These are phyloP conservation scores for Tonatia bakeri DNA, from an alignment of 2,113 vertebrate genomes.

Conservation along the genomic window DNA sequence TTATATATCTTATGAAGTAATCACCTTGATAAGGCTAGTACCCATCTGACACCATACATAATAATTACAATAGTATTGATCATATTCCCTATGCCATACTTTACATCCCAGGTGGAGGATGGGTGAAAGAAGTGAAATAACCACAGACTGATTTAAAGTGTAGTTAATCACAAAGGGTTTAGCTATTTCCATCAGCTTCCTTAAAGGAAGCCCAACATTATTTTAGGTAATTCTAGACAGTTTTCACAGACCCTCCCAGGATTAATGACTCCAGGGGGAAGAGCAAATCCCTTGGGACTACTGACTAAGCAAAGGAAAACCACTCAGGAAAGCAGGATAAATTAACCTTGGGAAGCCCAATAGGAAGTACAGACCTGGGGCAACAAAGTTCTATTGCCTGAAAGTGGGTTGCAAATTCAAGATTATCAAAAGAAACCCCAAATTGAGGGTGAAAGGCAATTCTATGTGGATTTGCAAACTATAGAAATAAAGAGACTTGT, in stretches of 20 bases:
- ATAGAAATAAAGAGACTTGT: background rate
- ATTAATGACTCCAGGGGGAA: slow-evolving; percentile 34
- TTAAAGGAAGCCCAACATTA: slow-evolving; percentile 45
- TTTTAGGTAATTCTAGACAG: slow-evolving; percentile 48
- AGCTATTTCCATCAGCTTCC: slow-evolving; percentile 29
- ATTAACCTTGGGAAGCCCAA: background rate
- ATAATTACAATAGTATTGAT: background rate
- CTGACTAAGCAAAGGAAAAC: slow-evolving; percentile 34
- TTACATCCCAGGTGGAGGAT: background rate
- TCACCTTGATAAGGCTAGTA: background rate
- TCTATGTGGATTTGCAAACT: background rate
- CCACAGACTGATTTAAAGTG: background rate
- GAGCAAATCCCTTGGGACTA: background rate
- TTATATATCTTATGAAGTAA: background rate
- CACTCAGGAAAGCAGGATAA: background rate
- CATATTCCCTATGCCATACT: background rate
- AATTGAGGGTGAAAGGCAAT: background rate
- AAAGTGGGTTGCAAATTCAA: background rate
- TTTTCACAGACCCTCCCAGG: background rate
- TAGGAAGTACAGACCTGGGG: background rate
- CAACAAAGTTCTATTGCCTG: background rate
- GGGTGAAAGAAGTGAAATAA: background rate
- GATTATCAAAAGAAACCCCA: background rate
- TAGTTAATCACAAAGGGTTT: background rate
- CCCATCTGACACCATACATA: background rate